Evolutionary conservation across 2,797 vertebrate species (phyloP).

Genomic region (Helostoma temminkii): DNA sequence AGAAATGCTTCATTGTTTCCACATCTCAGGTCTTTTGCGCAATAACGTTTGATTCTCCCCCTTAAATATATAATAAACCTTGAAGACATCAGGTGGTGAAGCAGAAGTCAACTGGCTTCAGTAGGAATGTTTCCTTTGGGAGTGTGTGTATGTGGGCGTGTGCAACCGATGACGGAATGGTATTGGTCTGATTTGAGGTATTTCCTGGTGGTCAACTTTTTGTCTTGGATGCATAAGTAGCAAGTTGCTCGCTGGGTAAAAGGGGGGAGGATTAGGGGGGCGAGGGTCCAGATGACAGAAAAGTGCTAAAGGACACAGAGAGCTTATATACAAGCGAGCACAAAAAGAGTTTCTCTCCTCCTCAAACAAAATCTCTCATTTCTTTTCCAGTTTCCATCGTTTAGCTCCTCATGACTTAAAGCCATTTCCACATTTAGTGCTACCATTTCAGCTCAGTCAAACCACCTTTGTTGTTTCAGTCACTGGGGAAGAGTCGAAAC

Average conservation of each 20-base stretch:
- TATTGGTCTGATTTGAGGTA: constrained; percentile 82
- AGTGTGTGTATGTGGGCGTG: constrained; percentile 22
- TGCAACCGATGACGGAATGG: constrained; percentile 34
- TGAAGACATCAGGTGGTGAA: constrained; percentile 62
- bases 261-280: constrained; percentile 36
- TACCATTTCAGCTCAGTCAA: constrained; percentile 52
- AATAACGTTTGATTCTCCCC: constrained; percentile 22
- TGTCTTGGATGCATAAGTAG: constrained; percentile 85
- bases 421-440: constrained; percentile 66
- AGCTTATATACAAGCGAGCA: constrained; percentile 86
- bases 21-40: constrained; percentile 38
- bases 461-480: constrained; percentile 55
- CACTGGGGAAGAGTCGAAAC: constrained; percentile 55
- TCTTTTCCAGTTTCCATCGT: constrained; percentile 31
- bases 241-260: constrained; percentile 74
- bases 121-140: constrained; percentile 44
- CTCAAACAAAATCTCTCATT: constrained; percentile 2
- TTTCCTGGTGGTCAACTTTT: constrained; percentile 80
- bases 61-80: constrained; percentile 27
- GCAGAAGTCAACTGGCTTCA: constrained; percentile 65
- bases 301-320: constrained; percentile 85
- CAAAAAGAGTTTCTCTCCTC: constrained; percentile 50
- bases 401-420: constrained; percentile 29
- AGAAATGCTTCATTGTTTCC: constrained; percentile 38
- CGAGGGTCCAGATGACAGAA: constrained; percentile 63